These are phyloP conservation scores for Panzeria rudis DNA, from an alignment of 2,888 invertebrate genomes.

Conservation along the genomic window DNA sequence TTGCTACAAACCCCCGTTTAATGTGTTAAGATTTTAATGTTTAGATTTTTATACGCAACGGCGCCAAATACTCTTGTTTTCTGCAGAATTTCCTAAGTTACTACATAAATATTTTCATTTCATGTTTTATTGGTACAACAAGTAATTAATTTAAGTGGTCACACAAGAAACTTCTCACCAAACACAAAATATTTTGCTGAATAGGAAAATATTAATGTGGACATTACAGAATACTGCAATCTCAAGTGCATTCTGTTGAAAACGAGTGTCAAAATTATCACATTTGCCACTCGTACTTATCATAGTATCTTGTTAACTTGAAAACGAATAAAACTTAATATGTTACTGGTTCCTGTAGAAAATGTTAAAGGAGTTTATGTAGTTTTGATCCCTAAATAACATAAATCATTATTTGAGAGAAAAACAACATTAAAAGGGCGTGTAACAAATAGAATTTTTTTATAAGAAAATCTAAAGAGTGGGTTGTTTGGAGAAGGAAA, in stretches of 20 bases:
- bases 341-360: background rate
- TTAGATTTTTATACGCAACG: too few species aligned
- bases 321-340: background rate
- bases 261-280: constrained; percentile 64
- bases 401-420: constrained; percentile 64
- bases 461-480: constrained; percentile 47
- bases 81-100: too few species aligned
- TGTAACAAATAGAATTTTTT: constrained; percentile 57
- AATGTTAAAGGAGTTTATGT: constrained; percentile 37
- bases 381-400: constrained; percentile 6
- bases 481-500: constrained; percentile 41
- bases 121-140: background rate
- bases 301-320: constrained; percentile 9
- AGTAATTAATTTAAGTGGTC: constrained; percentile 41
- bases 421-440: constrained; percentile 55
- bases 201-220: background rate
- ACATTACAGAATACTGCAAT: constrained; percentile 12
- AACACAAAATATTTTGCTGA: background rate
- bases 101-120: constrained; percentile 16
- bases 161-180: constrained; percentile 12
- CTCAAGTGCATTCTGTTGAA: constrained; percentile 8
- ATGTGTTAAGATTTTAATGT: too few species aligned
- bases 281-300: constrained; percentile 46
- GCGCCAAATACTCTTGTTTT: background rate
- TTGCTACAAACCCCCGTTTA: too few species aligned